Percentiles rank a stretch among this genome's conserved stretches.
Evolutionary conservation across 2,888 invertebrate species (phyloP).

Genomic region (Eristalis pertinax): DNA sequence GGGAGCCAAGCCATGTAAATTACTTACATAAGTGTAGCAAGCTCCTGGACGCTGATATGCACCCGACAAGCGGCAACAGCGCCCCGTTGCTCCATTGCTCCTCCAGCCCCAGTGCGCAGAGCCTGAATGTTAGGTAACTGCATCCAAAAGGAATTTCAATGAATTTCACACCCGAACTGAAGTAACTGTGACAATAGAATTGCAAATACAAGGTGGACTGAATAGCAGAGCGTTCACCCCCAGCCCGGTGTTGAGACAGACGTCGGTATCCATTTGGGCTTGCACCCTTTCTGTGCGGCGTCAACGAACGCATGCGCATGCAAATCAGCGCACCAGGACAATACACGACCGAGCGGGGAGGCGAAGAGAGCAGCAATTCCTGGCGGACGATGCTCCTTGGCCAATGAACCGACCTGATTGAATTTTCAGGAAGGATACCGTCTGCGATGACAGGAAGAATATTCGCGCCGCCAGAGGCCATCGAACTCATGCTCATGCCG

Average conservation of each 20-base stretch:
- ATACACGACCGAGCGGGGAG: not conserved
- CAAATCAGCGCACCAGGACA: conserved; percentile 27
- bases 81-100: not conserved
- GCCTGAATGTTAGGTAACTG: conserved; percentile 53
- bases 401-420: conserved; percentile 58
- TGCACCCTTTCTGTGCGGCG: conserved; percentile 2
- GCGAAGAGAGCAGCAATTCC: not conserved
- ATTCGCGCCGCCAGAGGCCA: not conserved
- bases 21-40: conserved; percentile 46
- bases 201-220: conserved; percentile 72
- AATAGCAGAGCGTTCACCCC: conserved; percentile 61
- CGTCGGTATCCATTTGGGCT: conserved; percentile 44
- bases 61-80: not conserved
- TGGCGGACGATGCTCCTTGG: conserved; percentile 51
- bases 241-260: conserved; percentile 26
- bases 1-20: conserved; percentile 22
- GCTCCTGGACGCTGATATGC: conserved; percentile 18
- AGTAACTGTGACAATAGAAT: conserved; percentile 71
- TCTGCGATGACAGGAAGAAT: conserved; percentile 29
- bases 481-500: conserved; percentile 14
- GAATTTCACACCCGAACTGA: conserved; percentile 51
- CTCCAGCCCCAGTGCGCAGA: conserved; percentile 16
- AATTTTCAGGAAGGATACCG: conserved; percentile 62
- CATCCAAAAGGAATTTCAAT: conserved; percentile 51
- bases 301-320: conserved; percentile 44